Evolutionary conservation across 2,888 invertebrate genomes (phyloP), one percentile per base, ranked within the genome.

Genomic region (Orchestes rusci): DNA sequence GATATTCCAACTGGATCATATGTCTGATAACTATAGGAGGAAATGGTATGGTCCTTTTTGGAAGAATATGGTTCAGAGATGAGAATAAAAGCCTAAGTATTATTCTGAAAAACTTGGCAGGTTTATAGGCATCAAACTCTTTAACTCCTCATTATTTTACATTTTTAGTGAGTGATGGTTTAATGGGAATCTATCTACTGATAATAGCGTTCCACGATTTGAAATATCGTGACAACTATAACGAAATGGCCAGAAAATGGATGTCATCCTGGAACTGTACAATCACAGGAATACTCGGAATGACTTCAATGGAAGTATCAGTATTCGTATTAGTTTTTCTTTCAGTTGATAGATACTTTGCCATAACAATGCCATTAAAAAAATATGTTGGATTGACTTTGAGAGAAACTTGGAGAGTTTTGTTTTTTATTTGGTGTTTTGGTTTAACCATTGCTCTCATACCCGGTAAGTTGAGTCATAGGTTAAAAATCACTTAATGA

Each of bases 251-350:
- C 1, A 70, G 70, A 16, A 64, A 71, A 1, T 84, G 83, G 83
- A 76, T 77, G 61, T 71, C 74, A 5, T 82, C 82, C 0, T 77
- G 75, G 73, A 65, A 70, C n/a, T 84, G 83, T 62, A 76, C 74
- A 0, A 57, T 72, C 1, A 67, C 75, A 20, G 83, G 83, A 19
- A 69, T 77, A 3, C 54, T 80, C 23, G 82, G 81, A 1, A 79
- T 82, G 66, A 73, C 73, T 16, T 81, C 82, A 1, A 76, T 77
- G 2, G 82, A 84, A 68, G 80, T 80, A 2, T 82, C 83, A 4
- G 75, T 84, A 61, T 62, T 83, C 29, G 77, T 82, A 45, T 62
- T 84, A 51, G 75, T 79, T 2, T 79, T 80, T 58, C 80, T 84
- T 74, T 80, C 82, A 1, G 63, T 82, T 53, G 82, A 83, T 54